These are phyloP conservation scores for Montipora efflorescens DNA, from an alignment of 64 coral and sea anemone genomes.

Conservation along the genomic window DNA sequence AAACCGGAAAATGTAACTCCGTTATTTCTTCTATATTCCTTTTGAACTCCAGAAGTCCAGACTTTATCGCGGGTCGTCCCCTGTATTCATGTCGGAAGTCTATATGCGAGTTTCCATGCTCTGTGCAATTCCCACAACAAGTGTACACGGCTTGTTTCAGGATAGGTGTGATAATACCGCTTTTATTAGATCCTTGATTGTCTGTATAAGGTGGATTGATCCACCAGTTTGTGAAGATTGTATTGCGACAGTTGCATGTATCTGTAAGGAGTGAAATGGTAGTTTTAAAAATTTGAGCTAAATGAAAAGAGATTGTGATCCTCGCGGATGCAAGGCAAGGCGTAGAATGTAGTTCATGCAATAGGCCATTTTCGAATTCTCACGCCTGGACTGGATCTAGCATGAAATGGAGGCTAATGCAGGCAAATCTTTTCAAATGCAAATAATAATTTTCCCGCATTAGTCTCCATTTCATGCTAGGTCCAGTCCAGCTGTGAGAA, in stretches of 20 bases:
- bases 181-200: slow-evolving; percentile 53
- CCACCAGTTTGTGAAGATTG: slow-evolving; percentile 88
- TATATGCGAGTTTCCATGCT: slow-evolving; percentile 58
- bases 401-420: too few species aligned
- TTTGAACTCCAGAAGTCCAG: slow-evolving; percentile 71
- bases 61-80: slow-evolving; percentile 47
- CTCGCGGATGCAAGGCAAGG: not conserved
- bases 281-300: not conserved
- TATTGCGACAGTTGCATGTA: slow-evolving; percentile 80
- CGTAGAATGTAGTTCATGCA: not conserved
- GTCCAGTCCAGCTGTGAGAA: too few species aligned
- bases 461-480: too few species aligned
- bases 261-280: slow-evolving; percentile 46
- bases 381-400: too few species aligned
- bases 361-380: too few species aligned
- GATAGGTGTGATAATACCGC: slow-evolving; percentile 85
- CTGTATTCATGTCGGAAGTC: slow-evolving; percentile 46
- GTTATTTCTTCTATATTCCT: slow-evolving; percentile 72
- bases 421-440: too few species aligned
- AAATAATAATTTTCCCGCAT: too few species aligned
- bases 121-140: slow-evolving; percentile 84
- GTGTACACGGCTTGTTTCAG: slow-evolving; percentile 75
- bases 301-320: not conserved
- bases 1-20: slow-evolving; percentile 85
- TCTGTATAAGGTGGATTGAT: slow-evolving; percentile 85